These are phyloP conservation scores for Sesia bembeciformis DNA, from an alignment of 2,888 invertebrate genomes.

Conservation along the genomic window DNA sequence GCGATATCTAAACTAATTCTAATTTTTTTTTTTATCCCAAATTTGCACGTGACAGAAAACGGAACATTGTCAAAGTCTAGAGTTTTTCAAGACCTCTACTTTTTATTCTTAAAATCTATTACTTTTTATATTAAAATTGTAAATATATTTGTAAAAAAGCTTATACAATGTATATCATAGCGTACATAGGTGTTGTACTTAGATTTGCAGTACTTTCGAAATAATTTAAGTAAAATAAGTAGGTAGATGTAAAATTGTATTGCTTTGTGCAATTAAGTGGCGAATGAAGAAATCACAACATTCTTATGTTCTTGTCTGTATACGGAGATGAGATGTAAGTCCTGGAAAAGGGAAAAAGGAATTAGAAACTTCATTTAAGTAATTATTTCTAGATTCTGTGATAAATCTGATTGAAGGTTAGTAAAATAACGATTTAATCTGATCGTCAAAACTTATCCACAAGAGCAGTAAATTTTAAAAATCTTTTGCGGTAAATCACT, in stretches of 20 bases:
- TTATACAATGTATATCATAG: constrained; percentile 28
- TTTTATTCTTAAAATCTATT: neutral
- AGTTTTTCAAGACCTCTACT: constrained; percentile 3
- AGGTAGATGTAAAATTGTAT: constrained; percentile 22
- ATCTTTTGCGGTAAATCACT: too few relatives aligned
- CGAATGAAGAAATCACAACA: constrained; percentile 59
- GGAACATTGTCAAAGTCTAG: constrained; percentile 1
- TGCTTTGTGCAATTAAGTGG: constrained; percentile 40
- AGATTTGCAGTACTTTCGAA: constrained; percentile 25
- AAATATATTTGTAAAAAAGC: constrained; percentile 62
- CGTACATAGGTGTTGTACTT: constrained; percentile 53
- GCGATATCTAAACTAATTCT: constrained; percentile 61
- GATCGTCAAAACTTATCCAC: too few relatives aligned
- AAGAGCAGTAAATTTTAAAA: too few relatives aligned
- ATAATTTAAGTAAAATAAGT: constrained; percentile 34
- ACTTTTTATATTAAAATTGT: constrained; percentile 24
- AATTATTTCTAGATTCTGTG: too few relatives aligned
- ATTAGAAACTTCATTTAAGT: too few relatives aligned
- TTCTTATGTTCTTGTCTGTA: constrained; percentile 77
- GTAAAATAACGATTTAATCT: too few relatives aligned
- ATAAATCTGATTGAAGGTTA: too few relatives aligned
- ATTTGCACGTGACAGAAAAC: constrained; percentile 9
- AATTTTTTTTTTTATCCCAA: constrained; percentile 19
- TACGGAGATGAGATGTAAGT: constrained; percentile 79
- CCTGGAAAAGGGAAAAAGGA: constrained; percentile 52